phyloP scores from a whole-genome alignment of 2,797 vertebrate genomes.

The Falco novaeseelandiae region DNA sequence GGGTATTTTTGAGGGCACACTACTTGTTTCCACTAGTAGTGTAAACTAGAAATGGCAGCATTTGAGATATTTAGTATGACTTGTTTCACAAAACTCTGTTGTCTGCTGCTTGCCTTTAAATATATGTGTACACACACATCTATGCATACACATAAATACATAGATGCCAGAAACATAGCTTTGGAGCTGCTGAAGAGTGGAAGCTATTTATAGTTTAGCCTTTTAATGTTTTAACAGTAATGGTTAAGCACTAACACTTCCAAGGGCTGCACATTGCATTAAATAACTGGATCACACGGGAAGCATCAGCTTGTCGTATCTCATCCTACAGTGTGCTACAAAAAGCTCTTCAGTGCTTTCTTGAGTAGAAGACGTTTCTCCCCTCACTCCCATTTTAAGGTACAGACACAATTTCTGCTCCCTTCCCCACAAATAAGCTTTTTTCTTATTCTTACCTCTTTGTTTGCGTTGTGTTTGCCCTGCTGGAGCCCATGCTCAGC shows the following conservation, averaged over 20 bases:
- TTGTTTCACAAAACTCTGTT: neutral
- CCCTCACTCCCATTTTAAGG: neutral
- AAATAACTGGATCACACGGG: constrained; percentile 36
- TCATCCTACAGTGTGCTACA: constrained; percentile 29
- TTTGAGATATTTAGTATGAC: neutral
- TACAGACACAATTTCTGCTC: neutral
- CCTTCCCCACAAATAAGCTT: neutral
- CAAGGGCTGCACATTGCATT: neutral
- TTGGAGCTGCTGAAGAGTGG: neutral
- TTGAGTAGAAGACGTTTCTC: neutral
- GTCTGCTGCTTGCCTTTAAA: constrained; percentile 13
- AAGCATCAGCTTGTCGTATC: constrained; percentile 38
- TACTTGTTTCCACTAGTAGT: neutral
- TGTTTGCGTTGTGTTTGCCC: neutral
- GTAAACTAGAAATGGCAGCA: neutral
- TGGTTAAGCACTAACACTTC: constrained; percentile 19
- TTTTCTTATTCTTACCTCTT: neutral
- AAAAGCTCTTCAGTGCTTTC: constrained; percentile 38
- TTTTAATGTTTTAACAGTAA: constrained; percentile 39
- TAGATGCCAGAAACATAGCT: neutral
- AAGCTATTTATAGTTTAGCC: constrained; percentile 20
- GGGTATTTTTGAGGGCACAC: neutral
- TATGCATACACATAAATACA: neutral
- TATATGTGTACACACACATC: neutral
- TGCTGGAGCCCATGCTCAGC: neutral